Base-by-base conservation (phyloP, 2,113 vertebrate species). In the Corythornis madagascariensis region DNA sequence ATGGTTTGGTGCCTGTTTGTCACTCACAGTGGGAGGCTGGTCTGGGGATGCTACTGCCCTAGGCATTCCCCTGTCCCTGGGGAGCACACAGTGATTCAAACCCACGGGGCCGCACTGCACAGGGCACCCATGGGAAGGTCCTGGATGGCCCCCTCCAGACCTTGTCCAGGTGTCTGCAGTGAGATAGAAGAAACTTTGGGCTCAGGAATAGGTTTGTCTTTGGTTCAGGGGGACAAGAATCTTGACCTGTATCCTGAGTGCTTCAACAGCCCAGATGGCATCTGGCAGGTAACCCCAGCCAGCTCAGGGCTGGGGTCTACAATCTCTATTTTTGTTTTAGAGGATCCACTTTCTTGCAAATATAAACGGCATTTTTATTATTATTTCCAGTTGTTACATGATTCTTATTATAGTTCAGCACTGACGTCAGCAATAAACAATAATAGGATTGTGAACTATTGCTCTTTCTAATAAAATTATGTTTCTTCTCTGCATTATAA, bases 391-490 rank as follows among this genome's bases (percentile, higher is more conserved):
- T 93, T 79, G 95, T 93, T 95, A 94, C 90, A 94, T 42, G 91
- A 96, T 92, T 94, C 95, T 94, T 90, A 88, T 89, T 95, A 83
- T 57, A 82, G 96, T 88, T 96, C 91, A 90, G 87, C 67, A 74
- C 96, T 97, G 97, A 97, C 84, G 92, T 98, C 97, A 97, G 96
- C 93, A 96, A 97, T 96, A 96, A 97, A 97, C 96, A 97, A 97
- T 97, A 97, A 97, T 94, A 97, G 95, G 97, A 96, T 95, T 96
- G 94, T 96, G 96, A 97, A 97, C 97, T 93, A 97, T 91, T 96
- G 97, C 94, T 97, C 97, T 96, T 97, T 95, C 95, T 96, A 96
- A 97, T 96, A 96, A 97, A 97, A 96, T 97, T 95, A 97, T 96
- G 97, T 95, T 96, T 96, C 95, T 97, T 96, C 66, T 91, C 85